A percentile compares a stretch with the other conserved stretches of the same genome.
phyloP scores from a whole-genome alignment of 2,888 invertebrate genomes.

The Amaurobius ferox region DNA sequence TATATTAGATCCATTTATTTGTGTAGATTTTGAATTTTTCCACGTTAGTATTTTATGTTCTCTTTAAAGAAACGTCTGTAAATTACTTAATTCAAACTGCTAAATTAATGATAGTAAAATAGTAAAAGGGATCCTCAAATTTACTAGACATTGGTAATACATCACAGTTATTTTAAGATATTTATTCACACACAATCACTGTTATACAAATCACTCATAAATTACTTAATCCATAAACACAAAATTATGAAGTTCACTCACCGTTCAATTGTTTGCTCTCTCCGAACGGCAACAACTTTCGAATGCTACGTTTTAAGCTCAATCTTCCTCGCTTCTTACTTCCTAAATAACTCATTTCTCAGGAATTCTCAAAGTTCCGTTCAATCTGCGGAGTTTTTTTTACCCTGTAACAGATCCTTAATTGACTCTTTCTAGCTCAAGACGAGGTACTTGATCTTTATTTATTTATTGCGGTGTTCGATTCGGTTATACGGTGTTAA shows the following conservation, averaged over 20 bases:
- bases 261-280: background rate
- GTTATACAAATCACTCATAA: background rate
- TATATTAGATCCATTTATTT: too few species aligned
- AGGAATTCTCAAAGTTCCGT: constrained; percentile 54
- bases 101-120: too few species aligned
- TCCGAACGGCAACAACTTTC: background rate
- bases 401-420: constrained; percentile 27
- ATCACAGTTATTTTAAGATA: too few species aligned
- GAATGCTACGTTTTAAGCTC: background rate
- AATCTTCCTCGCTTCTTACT: background rate
- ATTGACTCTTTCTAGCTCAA: constrained; percentile 36
- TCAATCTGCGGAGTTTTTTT: constrained; percentile 33
- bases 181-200: background rate
- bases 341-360: constrained; percentile 48
- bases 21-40: too few species aligned
- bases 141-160: too few species aligned
- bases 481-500: constrained; percentile 25
- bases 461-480: constrained; percentile 23
- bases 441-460: background rate
- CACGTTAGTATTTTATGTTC: too few species aligned
- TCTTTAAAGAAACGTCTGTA: too few species aligned
- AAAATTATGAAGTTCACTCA: background rate
- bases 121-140: too few species aligned
- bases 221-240: background rate
- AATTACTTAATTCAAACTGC: too few species aligned